Evolutionary conservation across 35 echinoderm and acorn worm genomes (phyloP), one percentile per base, ranked within the genome.

Genomic region (Ophiothrix spiculata): DNA sequence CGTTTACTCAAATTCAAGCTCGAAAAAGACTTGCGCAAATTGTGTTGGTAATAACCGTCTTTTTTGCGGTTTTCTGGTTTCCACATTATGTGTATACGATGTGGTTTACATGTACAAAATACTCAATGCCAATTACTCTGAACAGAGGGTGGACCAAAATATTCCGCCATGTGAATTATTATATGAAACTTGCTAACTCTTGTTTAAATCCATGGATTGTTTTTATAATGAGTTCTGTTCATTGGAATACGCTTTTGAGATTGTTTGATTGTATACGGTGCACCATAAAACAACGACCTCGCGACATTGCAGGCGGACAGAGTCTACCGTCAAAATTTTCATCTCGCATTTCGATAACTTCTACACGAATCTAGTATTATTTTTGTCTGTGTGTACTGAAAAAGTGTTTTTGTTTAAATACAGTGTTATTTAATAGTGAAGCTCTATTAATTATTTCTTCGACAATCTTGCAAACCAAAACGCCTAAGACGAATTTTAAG

Each of bases 51-150:
- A 87, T 97, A 14, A 89, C 87, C 21, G 41, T 97, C 4, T 93
- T 97, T 39, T 97, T 97, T 69, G 80, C 76, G 31, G 56, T 97
- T 0, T 97, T 87, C 40, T 97, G 94, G 94, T 80, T 97, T 8
- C 94, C 94, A 23, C 90, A 97, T 77, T 90, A 91, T 37, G 32
- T 56, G 0, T 95, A 88, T 21, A 60, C 38, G 31, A 37, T 95
- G 34, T 85, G 85, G 84, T 78, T 86, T 78, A 83, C 73, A 13
- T 29, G 37, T 21, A 35, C 39, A 28, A 60, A 35, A 37, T 4
- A 64, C 15, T 32, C 13, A 3, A 25, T 31, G 21, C 16, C 14
- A 0, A n/a, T 32, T 0, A 17, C 3, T 19, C 35, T 4, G 0
- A 21, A 54, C 40, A 39, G 0, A 4, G 29, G n/a, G 14, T 11